Evolutionary conservation across 2,888 invertebrate genomes (phyloP).

Genomic region (Cremastinae sp.): DNA sequence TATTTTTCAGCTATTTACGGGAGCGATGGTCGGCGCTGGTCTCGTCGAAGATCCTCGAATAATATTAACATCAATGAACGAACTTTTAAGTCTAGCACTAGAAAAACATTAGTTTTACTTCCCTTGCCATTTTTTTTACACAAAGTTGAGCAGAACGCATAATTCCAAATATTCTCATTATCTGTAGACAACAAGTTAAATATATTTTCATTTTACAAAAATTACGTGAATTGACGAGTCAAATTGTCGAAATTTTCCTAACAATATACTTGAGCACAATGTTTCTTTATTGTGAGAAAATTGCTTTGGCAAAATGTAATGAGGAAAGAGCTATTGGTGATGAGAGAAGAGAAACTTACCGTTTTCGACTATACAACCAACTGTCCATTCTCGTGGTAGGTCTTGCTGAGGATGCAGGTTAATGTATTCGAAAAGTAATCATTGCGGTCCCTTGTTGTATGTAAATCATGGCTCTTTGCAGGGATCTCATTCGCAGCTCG

Average conservation of each 20-base stretch:
- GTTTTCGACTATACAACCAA: slow-evolving; percentile 14
- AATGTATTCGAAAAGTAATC: slow-evolving; percentile 73
- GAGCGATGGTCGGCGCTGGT: slow-evolving; percentile 97
- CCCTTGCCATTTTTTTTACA: slow-evolving; percentile 9
- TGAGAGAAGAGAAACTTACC: slow-evolving; percentile 14
- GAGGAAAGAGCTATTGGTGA: slow-evolving; percentile 10
- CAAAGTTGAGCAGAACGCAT: neutral
- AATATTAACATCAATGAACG: slow-evolving; percentile 92
- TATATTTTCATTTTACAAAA: slow-evolving; percentile 24
- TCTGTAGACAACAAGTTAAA: slow-evolving; percentile 56
- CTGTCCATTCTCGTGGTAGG: slow-evolving; percentile 49
- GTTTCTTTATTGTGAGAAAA: neutral
- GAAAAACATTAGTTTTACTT: slow-evolving; percentile 82
- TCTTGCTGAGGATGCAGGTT: slow-evolving; percentile 65
- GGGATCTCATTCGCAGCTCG: slow-evolving; percentile 66
- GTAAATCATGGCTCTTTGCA: slow-evolving; percentile 68
- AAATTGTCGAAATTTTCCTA: neutral
- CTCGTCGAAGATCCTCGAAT: slow-evolving; percentile 94
- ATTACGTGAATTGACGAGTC: neutral
- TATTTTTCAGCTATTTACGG: slow-evolving; percentile 89
- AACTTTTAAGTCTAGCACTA: slow-evolving; percentile 89
- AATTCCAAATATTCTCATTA: slow-evolving; percentile 16
- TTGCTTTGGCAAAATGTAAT: neutral
- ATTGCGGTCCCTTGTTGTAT: slow-evolving; percentile 73
- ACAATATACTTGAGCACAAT: neutral